A percentile compares a stretch with the other conserved stretches of the same genome.
phyloP scores from a whole-genome alignment of 2,113 vertebrate genomes.

The Agelaius tricolor region DNA sequence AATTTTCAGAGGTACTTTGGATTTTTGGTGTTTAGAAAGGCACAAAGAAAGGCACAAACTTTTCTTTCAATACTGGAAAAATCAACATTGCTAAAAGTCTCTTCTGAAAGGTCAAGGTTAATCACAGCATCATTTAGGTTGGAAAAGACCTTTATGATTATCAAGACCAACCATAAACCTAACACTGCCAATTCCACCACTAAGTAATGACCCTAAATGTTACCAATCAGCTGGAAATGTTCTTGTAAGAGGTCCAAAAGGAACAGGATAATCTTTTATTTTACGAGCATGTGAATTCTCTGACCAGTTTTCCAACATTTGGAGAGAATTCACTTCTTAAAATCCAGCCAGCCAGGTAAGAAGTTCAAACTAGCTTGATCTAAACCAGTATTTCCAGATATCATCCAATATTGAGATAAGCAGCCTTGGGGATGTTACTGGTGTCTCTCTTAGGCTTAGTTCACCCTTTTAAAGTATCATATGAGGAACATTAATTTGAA shows the following conservation, averaged over 20 bases:
- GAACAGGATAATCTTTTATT: neutral
- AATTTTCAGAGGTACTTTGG: neutral
- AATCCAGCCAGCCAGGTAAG: neutral
- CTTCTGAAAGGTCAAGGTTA: neutral
- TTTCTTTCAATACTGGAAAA: neutral
- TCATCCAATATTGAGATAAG: neutral
- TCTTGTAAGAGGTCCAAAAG: neutral
- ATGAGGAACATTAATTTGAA: neutral
- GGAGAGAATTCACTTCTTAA: neutral
- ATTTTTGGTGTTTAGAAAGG: neutral
- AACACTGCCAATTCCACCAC: neutral
- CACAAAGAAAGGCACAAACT: neutral
- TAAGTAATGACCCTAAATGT: neutral
- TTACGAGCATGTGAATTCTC: neutral
- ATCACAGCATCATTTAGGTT: neutral
- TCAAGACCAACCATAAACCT: neutral
- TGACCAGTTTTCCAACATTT: neutral
- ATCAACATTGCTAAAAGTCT: neutral
- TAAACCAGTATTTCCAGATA: neutral
- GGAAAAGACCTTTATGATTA: neutral
- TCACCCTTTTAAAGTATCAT: neutral
- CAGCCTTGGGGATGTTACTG: neutral
- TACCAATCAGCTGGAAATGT: neutral
- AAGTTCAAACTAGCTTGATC: neutral
- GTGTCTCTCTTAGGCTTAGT: neutral